Percentiles rank a stretch among this genome's conserved stretches.
phyloP scores from a whole-genome alignment of 2,113 vertebrate species.

The Sylvilagus bachmani region DNA sequence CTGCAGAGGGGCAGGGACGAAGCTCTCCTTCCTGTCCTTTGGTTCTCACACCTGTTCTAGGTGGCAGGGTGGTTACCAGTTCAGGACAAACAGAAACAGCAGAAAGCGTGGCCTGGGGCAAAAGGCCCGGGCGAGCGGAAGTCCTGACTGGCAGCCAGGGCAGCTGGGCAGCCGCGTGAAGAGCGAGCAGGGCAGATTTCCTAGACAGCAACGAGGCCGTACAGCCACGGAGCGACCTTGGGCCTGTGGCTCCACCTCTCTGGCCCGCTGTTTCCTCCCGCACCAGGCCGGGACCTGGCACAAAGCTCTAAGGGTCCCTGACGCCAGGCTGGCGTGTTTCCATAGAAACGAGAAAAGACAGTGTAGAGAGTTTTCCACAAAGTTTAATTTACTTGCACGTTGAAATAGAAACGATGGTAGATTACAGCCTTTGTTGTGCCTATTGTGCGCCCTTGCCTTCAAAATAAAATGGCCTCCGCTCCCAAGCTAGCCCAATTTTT shows the following conservation, averaged over 20 bases:
- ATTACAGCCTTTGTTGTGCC: not conserved
- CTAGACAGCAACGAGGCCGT: not conserved
- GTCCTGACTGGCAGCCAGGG: not conserved
- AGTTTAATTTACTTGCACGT: constrained; percentile 28
- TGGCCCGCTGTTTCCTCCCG: not conserved
- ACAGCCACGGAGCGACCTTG: not conserved
- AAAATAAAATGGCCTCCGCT: constrained; percentile 45
- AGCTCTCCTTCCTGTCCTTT: not conserved
- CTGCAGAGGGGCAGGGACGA: not conserved
- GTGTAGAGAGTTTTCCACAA: not conserved
- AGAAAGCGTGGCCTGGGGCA: not conserved
- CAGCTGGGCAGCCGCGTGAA: not conserved
- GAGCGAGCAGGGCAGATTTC: not conserved
- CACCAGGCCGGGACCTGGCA: not conserved
- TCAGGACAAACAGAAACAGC: constrained; percentile 7
- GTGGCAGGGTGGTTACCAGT: not conserved
- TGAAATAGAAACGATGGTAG: constrained; percentile 25
- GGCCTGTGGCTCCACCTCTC: not conserved
- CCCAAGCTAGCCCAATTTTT: not conserved
- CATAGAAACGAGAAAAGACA: not conserved
- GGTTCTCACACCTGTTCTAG: not conserved
- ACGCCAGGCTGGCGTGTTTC: not conserved
- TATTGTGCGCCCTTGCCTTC: not conserved
- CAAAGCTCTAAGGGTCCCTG: not conserved
- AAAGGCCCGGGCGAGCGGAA: not conserved